phyloP scores from a whole-genome alignment of 2,888 invertebrate genomes.

The Dryomyza anilis region DNA sequence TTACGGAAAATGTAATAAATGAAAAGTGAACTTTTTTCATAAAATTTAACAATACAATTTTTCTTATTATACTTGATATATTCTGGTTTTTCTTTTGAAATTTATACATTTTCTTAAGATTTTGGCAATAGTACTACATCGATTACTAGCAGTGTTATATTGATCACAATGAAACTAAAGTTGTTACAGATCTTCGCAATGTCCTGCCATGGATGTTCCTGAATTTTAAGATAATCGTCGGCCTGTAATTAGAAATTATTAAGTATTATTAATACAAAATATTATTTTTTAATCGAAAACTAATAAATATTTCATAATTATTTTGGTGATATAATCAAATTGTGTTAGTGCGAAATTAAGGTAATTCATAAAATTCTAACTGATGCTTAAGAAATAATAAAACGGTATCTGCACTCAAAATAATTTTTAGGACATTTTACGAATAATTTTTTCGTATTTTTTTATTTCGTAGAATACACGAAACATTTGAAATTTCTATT shows the following conservation, averaged over 20 bases:
- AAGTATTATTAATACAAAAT: not conserved
- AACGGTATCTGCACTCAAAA: no score
- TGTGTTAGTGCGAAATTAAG: no score
- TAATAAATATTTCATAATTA: not conserved
- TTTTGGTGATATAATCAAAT: not conserved
- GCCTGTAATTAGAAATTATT: constrained; percentile 41
- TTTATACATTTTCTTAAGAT: constrained; percentile 10
- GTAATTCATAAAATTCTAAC: no score
- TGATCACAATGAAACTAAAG: constrained; percentile 42
- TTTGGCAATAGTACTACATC: constrained; percentile 35
- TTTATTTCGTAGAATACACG: no score
- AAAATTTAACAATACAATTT: constrained; percentile 5
- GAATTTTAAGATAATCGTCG: constrained; percentile 44
- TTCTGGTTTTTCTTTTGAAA: not conserved
- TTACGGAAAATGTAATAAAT: constrained; percentile 45
- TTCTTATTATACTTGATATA: not conserved
- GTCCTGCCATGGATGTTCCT: constrained; percentile 54
- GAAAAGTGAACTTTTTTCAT: constrained; percentile 48
- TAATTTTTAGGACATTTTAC: no score
- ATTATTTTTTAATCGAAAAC: not conserved
- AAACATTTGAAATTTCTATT: no score
- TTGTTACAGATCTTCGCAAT: constrained; percentile 51
- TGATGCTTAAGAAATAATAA: no score
- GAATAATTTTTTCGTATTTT: no score
- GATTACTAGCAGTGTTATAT: constrained; percentile 39